A percentile compares a stretch with the other conserved stretches of the same genome.
Evolutionary conservation across 2,888 invertebrate genomes (phyloP).

Genomic region (Gerosis bhagava): DNA sequence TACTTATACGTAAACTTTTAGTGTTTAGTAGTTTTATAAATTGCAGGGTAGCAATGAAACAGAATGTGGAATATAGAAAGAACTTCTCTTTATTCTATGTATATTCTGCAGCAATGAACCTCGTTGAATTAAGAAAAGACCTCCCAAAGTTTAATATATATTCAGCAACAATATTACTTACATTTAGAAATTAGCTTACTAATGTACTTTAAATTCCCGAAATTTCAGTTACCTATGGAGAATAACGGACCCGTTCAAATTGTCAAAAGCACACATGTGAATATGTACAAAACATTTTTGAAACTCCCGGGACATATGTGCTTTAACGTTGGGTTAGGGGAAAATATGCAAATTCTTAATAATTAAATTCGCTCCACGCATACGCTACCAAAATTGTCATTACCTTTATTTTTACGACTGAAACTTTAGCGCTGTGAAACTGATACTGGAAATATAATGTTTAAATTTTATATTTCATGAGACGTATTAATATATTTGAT

Average conservation of each 20-base stretch:
- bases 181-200: too few relatives aligned
- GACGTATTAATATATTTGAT: slow-evolving; percentile 5
- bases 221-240: slow-evolving; percentile 2
- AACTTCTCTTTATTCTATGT: too few relatives aligned
- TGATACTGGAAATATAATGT: slow-evolving; percentile 13
- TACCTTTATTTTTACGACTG: slow-evolving; percentile 29
- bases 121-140: too few relatives aligned
- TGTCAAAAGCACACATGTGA: too few relatives aligned
- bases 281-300: slow-evolving; percentile 17
- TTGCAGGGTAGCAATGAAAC: too few relatives aligned
- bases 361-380: slow-evolving; percentile 62
- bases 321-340: slow-evolving; percentile 30
- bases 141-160: too few relatives aligned
- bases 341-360: slow-evolving; percentile 65
- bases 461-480: slow-evolving; percentile 10
- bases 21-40: too few relatives aligned
- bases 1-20: too few relatives aligned
- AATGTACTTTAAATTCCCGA: slow-evolving; percentile 3
- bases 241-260: slow-evolving; percentile 1
- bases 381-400: slow-evolving; percentile 52
- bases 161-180: too few relatives aligned
- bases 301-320: slow-evolving; percentile 17
- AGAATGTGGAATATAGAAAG: too few relatives aligned
- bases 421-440: slow-evolving; percentile 24
- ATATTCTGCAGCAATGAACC: too few relatives aligned